Base-by-base conservation (phyloP, 2,113 vertebrate species). In the Eurystomus gularis region DNA sequence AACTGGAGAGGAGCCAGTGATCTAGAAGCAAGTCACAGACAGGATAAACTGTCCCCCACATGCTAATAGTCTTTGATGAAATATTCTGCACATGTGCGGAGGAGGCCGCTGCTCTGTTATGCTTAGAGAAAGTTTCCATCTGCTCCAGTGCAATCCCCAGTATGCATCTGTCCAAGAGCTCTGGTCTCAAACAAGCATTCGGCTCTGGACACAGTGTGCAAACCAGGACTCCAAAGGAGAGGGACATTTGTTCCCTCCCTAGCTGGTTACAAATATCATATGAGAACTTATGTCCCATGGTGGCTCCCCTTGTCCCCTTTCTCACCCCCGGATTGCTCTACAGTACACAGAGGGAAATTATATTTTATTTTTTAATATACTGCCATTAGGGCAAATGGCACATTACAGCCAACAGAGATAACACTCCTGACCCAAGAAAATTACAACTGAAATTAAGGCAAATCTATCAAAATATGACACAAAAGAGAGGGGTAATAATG, bases 401-500 rank as follows among this genome's bases (percentile, higher is more conserved):
- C 70, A 66, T 89, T 85, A 69, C 33, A 82, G 83, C 39, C 88
- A 89, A 64, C 2, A 86, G 77, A 94, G 91, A 92, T 51, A 95
- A 95, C 24, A 15, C 3, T 92, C 23, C 76, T 61, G 69, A 77
- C 52, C 48, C 85, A 95, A 88, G 94, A 93, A 94, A 93, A 97
- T 93, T 95, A 93, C 75, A 90, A 65, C 72, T 69, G 88, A 93
- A 93, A 96, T 96, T 86, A 96, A 92, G 80, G 90, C 31, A 7
- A 89, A 96, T 94, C 73, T 62, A 94, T 96, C 93, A 96, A 95
- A 95, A 89, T 73, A 94, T 87, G 91, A 95, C 78, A 94, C 91
- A 82, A 65, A 91, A 92, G 93, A 94, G 86, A 93, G 40, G 23
- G 81, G 69, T 78, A 96, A 96, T 96, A 96, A 96, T 80, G 76